phyloP scores from a whole-genome alignment of 2,888 invertebrate species.

The Litoditis marina region DNA sequence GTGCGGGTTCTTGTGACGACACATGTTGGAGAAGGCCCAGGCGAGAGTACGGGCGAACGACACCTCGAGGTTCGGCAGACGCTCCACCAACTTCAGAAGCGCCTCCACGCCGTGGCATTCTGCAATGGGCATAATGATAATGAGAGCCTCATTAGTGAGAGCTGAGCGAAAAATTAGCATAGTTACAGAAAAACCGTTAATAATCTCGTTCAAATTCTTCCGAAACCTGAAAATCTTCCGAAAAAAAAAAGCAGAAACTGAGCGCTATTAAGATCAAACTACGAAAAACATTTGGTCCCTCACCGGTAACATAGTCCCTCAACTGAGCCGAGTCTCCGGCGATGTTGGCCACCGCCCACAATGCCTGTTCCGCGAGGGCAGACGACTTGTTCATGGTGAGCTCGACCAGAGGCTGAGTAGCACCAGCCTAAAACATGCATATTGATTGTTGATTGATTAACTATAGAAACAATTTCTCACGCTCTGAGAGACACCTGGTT shows the following conservation, averaged over 20 bases:
- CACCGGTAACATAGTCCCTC: constrained; percentile 80
- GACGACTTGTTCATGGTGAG: constrained; percentile 72
- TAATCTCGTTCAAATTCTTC: no score
- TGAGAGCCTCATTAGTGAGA: no score
- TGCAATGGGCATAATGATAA: not conserved
- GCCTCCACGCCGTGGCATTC: constrained; percentile 81
- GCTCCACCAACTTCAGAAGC: constrained; percentile 73
- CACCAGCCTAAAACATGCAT: no score
- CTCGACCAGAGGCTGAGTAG: constrained; percentile 76
- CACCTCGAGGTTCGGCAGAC: constrained; percentile 65
- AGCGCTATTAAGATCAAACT: no score
- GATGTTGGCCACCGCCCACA: constrained; percentile 90
- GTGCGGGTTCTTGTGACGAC: constrained; percentile 89
- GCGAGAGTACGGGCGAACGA: constrained; percentile 53
- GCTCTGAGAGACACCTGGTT: no score
- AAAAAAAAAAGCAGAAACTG: no score
- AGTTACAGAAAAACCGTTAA: no score
- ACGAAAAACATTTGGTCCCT: constrained; percentile 56
- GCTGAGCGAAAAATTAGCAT: no score
- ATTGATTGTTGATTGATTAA: no score
- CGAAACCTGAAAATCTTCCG: no score
- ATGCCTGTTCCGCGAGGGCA: constrained; percentile 76
- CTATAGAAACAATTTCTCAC: no score
- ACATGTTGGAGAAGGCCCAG: constrained; percentile 94
- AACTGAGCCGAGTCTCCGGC: constrained; percentile 74